phyloP scores from a whole-genome alignment of 2,113 vertebrate genomes.

The Cacatua alba region DNA sequence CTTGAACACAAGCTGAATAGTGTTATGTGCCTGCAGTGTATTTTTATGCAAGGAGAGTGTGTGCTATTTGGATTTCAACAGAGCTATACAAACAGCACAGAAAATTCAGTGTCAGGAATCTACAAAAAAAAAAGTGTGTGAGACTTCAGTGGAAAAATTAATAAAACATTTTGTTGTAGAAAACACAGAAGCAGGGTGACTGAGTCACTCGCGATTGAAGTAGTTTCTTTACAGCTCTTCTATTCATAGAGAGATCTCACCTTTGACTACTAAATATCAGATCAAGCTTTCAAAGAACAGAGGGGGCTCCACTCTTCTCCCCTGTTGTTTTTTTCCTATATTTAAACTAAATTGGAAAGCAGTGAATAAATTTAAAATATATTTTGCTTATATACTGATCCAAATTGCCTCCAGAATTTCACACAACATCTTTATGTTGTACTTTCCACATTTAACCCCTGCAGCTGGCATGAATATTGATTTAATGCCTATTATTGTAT shows the following conservation, averaged over 20 bases:
- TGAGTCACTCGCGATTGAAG: background rate
- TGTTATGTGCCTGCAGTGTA: background rate
- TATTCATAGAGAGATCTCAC: background rate
- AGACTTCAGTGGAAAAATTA: background rate
- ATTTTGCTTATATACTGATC: background rate
- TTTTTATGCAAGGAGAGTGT: background rate
- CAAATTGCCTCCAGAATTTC: background rate
- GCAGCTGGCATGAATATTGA: background rate
- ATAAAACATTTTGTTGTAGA: background rate
- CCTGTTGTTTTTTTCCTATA: background rate
- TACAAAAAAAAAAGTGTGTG: background rate
- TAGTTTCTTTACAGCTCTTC: background rate
- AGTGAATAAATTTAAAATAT: background rate
- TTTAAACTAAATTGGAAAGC: background rate
- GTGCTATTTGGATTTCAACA: background rate
- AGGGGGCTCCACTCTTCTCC: background rate
- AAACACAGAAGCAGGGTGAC: background rate
- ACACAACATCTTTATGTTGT: background rate
- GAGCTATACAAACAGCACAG: background rate
- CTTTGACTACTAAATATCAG: background rate
- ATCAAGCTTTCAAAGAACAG: background rate
- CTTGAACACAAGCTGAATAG: constrained; percentile 44
- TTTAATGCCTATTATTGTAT: background rate
- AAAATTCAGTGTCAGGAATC: background rate
- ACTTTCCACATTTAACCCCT: background rate